Conservation (phyloP, 2,888 invertebrate genomes). For the Halictus ligatus region DNA sequence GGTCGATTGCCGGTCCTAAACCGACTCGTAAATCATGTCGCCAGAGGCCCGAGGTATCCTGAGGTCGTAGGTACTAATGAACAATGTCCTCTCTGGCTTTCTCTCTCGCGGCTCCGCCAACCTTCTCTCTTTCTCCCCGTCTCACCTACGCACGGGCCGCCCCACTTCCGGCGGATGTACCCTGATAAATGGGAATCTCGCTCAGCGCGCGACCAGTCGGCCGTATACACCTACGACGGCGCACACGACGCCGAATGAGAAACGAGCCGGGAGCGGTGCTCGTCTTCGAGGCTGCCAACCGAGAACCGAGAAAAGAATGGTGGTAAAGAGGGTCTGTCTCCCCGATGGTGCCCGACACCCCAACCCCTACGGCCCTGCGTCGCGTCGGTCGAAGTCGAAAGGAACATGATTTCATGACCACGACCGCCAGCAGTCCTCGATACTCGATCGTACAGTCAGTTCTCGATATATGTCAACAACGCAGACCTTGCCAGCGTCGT, state of each 20-base stretch:
- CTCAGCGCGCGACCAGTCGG: conserved; percentile 72
- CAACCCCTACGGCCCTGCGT: background rate
- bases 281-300: conserved; percentile 63
- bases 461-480: too few relatives aligned
- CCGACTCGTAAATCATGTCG: conserved; percentile 48
- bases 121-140: conserved; percentile 66
- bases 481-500: too few relatives aligned
- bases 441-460: background rate
- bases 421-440: conserved; percentile 18
- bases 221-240: conserved; percentile 75
- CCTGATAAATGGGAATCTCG: conserved; percentile 83
- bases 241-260: conserved; percentile 64
- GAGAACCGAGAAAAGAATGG: conserved; percentile 55
- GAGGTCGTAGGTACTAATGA: conserved; percentile 69
- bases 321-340: conserved; percentile 21
- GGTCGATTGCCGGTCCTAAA: conserved; percentile 27
- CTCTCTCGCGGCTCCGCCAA: conserved; percentile 51
- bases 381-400: conserved; percentile 4
- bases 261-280: conserved; percentile 61
- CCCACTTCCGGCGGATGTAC: conserved; percentile 84
- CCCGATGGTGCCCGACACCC: conserved; percentile 31
- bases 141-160: conserved; percentile 83
- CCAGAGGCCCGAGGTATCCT: conserved; percentile 36
- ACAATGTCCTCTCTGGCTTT: conserved; percentile 57
- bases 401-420: conserved; percentile 44